A percentile compares a stretch with the other conserved stretches of the same genome.
Evolutionary conservation across 2,797 vertebrate genomes (phyloP).

Genomic region (Hippopotamyrus pictus): DNA sequence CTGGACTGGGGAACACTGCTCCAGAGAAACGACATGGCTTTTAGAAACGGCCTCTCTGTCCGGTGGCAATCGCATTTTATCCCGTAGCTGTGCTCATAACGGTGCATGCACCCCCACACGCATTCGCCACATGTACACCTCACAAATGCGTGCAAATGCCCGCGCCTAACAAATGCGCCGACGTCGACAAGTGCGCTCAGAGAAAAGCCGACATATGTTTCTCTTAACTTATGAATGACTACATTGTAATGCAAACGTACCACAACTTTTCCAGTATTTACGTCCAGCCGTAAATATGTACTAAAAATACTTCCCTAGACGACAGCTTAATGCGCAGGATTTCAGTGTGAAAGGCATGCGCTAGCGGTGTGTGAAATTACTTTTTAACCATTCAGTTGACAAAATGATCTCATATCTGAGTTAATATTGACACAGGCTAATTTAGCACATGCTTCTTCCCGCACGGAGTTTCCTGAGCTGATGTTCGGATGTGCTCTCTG

Average conservation of each 20-base stretch:
- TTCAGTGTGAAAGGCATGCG: background rate
- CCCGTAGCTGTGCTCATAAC: background rate
- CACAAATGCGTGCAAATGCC: background rate
- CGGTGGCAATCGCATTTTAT: background rate
- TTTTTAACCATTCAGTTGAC: background rate
- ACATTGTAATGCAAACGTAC: no score
- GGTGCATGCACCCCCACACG: background rate
- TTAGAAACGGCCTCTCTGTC: background rate
- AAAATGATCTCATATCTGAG: conserved; percentile 9
- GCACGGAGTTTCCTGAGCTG: background rate
- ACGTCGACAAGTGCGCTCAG: background rate
- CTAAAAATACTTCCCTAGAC: background rate
- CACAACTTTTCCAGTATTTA: background rate
- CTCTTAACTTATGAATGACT: background rate
- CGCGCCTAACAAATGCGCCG: background rate
- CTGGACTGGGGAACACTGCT: background rate
- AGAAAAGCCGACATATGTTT: background rate
- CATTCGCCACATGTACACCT: background rate
- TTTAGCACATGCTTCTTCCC: background rate
- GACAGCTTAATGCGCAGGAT: background rate
- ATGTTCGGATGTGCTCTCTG: background rate
- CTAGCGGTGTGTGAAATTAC: background rate
- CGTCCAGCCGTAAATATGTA: background rate
- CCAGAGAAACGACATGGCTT: background rate
- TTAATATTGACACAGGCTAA: conserved; percentile 11